Conservation (phyloP, 2,113 vertebrate species). For the Trinectes maculatus region DNA sequence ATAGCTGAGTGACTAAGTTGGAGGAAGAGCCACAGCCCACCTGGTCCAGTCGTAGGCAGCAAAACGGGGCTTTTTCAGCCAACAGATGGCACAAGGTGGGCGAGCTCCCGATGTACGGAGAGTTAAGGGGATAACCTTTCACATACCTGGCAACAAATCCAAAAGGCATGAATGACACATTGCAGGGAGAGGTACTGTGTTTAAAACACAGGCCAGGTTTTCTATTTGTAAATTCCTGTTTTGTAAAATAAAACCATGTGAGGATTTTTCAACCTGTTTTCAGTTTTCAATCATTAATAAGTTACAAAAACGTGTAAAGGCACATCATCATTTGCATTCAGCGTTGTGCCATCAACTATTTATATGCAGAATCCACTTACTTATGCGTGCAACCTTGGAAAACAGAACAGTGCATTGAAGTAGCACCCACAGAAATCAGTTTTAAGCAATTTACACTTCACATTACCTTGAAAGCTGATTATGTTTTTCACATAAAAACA, state of each 20-base stretch:
- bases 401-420: no score
- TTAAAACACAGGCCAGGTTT: background rate
- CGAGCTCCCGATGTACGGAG: slow-evolving; percentile 95
- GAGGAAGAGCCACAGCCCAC: slow-evolving; percentile 74
- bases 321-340: no score
- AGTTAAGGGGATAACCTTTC: slow-evolving; percentile 96
- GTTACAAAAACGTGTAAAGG: no score
- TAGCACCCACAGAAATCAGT: no score
- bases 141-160: slow-evolving; percentile 84
- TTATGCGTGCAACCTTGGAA: no score
- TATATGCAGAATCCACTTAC: no score
- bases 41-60: slow-evolving; percentile 95
- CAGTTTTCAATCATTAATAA: no score
- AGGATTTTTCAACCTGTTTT: no score
- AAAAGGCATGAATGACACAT: slow-evolving; percentile 50
- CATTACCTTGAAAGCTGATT: no score
- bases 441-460: background rate
- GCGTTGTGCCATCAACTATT: no score
- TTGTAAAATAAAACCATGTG: background rate
- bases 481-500: no score
- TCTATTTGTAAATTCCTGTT: background rate
- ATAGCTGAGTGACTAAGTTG: slow-evolving; percentile 62
- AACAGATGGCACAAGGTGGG: slow-evolving; percentile 94
- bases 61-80: slow-evolving; percentile 90
- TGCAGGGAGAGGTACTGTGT: background rate